phyloP scores from a whole-genome alignment of 2,888 invertebrate species.

The Heliconius ismenius region DNA sequence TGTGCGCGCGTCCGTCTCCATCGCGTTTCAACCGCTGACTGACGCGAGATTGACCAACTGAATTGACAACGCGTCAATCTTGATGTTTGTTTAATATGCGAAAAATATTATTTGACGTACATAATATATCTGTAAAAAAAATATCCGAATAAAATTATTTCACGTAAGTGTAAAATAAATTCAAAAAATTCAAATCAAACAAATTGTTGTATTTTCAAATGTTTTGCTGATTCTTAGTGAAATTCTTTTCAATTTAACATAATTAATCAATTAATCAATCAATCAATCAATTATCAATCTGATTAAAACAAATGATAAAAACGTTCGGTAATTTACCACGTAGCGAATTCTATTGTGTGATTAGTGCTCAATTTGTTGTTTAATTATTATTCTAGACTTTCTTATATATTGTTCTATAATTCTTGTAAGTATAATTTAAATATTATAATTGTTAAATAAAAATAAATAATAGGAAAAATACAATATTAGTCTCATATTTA shows the following conservation, averaged over 20 bases:
- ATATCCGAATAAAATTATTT: background rate
- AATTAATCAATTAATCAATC: background rate
- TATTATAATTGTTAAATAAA: background rate
- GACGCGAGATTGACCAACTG: constrained; percentile 35
- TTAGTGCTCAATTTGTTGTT: background rate
- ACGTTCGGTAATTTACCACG: background rate
- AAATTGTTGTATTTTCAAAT: too few relatives aligned
- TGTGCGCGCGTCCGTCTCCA: constrained; percentile 32
- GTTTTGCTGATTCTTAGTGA: background rate
- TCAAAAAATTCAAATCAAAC: too few relatives aligned
- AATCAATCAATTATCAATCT: background rate
- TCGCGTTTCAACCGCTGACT: constrained; percentile 36
- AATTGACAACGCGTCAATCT: constrained; percentile 14
- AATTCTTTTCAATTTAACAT: background rate
- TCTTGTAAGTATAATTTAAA: background rate
- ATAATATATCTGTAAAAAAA: background rate
- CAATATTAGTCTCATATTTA: background rate
- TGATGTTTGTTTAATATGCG: background rate
- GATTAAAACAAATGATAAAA: constrained; percentile 6
- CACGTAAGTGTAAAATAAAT: background rate
- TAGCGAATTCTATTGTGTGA: background rate
- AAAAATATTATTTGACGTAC: background rate
- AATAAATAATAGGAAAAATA: background rate
- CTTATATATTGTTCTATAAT: background rate
- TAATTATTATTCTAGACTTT: background rate